Conservation (phyloP, 2,888 invertebrate species). For the Nymphalis c-album region DNA sequence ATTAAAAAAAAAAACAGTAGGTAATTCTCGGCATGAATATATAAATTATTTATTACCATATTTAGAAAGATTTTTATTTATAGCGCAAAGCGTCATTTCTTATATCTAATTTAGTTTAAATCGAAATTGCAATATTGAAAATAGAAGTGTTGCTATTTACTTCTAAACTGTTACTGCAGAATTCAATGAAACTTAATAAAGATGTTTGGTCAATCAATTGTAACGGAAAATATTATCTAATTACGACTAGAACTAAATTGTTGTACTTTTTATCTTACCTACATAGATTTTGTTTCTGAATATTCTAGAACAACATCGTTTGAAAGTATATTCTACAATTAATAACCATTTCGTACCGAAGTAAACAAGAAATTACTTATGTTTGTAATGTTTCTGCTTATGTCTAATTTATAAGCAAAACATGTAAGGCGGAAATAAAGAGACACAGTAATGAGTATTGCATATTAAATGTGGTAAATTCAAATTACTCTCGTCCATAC, state of each 20-base stretch:
- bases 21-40: too few relatives aligned
- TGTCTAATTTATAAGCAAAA: constrained; percentile 23
- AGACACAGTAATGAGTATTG: constrained; percentile 23
- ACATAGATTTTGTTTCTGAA: not conserved
- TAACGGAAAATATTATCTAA: constrained; percentile 42
- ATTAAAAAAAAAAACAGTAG: too few relatives aligned
- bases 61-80: not conserved
- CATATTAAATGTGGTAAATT: constrained; percentile 20
- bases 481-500: not conserved
- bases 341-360: constrained; percentile 13
- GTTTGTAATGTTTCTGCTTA: constrained; percentile 22
- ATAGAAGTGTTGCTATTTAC: constrained; percentile 41
- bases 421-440: constrained; percentile 22
- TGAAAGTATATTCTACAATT: constrained; percentile 13
- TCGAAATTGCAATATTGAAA: constrained; percentile 14
- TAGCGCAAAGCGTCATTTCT: not conserved
- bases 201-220: constrained; percentile 40
- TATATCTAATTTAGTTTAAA: not conserved
- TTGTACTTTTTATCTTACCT: too few relatives aligned
- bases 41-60: not conserved
- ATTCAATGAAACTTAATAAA: constrained; percentile 43
- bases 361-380: constrained; percentile 12
- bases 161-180: constrained; percentile 36
- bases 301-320: not conserved
- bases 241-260: too few relatives aligned